phyloP scores from a whole-genome alignment of 92 coral and sea anemone genomes.

The Ricordea florida region DNA sequence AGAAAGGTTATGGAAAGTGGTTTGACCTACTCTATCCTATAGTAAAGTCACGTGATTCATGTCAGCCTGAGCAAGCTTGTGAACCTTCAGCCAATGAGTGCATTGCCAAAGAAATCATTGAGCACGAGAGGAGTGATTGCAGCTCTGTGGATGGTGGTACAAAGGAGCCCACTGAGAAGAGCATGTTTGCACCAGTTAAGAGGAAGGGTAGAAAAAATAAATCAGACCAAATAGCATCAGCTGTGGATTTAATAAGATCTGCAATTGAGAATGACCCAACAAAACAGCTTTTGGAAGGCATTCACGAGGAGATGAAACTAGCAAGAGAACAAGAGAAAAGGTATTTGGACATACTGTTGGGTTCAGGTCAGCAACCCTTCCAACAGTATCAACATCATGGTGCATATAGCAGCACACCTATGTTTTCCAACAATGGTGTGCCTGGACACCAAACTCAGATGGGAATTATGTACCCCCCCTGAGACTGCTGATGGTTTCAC shows the following conservation, averaged over 20 bases:
- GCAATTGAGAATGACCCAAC: slow-evolving; percentile 34
- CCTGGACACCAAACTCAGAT: slow-evolving; percentile 31
- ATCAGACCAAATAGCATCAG: slow-evolving; percentile 32
- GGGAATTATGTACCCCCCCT: slow-evolving; percentile 31
- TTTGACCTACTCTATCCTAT: too few relatives aligned
- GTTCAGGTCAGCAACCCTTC: slow-evolving; percentile 34
- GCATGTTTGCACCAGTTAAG: slow-evolving; percentile 4
- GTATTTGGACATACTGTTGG: slow-evolving; percentile 37
- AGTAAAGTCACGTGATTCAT: too few relatives aligned
- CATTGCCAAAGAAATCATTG: too few relatives aligned
- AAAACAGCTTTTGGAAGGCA: slow-evolving; percentile 22
- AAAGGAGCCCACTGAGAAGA: slow-evolving; percentile 8
- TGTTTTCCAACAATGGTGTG: too few relatives aligned
- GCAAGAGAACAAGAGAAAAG: slow-evolving; percentile 46
- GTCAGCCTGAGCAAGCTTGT: too few relatives aligned
- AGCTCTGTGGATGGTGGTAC: too few relatives aligned
- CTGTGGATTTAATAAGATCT: slow-evolving; percentile 34
- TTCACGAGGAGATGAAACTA: slow-evolving; percentile 26
- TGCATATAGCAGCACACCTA: slow-evolving; percentile 29
- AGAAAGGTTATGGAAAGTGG: too few relatives aligned
- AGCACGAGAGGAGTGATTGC: too few relatives aligned
- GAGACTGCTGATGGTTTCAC: slow-evolving; percentile 30
- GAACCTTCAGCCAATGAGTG: too few relatives aligned
- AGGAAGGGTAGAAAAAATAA: slow-evolving; percentile 17
- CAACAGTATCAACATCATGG: slow-evolving; percentile 25